Base-by-base conservation (phyloP, 2,797 vertebrate species). In the Rhabdomys pumilio region DNA sequence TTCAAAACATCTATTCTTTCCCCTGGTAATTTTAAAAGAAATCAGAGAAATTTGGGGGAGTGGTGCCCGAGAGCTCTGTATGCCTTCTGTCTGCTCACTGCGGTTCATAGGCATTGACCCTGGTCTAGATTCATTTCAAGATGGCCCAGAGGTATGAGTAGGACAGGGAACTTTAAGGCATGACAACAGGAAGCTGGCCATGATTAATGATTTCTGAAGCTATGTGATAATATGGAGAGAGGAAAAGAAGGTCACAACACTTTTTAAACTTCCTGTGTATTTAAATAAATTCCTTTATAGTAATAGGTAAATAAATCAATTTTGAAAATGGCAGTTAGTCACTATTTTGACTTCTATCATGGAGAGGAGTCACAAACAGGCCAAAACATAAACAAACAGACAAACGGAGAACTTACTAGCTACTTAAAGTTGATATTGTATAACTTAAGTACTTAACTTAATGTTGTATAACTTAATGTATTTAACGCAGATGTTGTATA, bases 81-180 rank as follows among this genome's bases (percentile, higher is more conserved):
- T 26, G 34, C 31, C 34, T 50, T 72, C 65, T 53, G 13, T 15
- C 47, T 86, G 12, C 13, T 72, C 22, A 26, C 65, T 29, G 34
- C 3, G 13, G 34, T 17, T 55, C 47, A 38, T 1, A 26, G 59
- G n/a, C 50, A 9, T 41, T 4, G 0, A 24, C 3, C 50, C 59
- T 93, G 41, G 67, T 29, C 75, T 90, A 4, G 9, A 80, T 72
- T 90, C 86, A 84, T 76, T 81, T 75, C 50, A 47, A 69, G 92
- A 82, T 41, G 53, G 76, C 29, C 44, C n/a, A 57, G 59, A 11
- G 22, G 44, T 15, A n/a, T 44, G 53, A 47, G 10, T 20, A n/a
- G 17, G 19, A 19, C 12, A 26, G 31, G 20, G 19, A 15, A 1
- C 29, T 26, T 47, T 31, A 44, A 10, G 11, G 69, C 15, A 1